A percentile compares a stretch with the other conserved stretches of the same genome.
Evolutionary conservation across 2,113 vertebrate genomes (phyloP).

Genomic region (Neolamprologus brichardi): DNA sequence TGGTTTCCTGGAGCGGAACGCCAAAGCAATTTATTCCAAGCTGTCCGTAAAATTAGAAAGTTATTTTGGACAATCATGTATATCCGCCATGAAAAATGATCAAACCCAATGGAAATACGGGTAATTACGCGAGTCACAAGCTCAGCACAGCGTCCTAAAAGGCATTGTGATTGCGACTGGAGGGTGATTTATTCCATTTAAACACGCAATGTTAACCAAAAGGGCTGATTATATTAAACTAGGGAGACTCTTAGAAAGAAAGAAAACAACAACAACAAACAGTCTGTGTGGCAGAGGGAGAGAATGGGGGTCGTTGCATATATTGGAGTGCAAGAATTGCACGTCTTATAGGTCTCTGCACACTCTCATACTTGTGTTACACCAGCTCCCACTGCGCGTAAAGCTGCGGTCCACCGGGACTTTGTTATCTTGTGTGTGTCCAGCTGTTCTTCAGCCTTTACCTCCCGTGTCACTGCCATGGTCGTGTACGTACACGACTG

Average conservation of each 20-base stretch:
- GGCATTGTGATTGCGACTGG: not conserved
- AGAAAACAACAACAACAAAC: not conserved
- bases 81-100: not conserved
- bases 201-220: not conserved
- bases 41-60: not conserved
- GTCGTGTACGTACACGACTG: slow-evolving; percentile 24
- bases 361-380: not conserved
- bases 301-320: not conserved
- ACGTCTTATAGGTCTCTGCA: not conserved
- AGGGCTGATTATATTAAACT: not conserved
- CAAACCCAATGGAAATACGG: not conserved
- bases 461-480: slow-evolving; percentile 22
- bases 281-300: not conserved
- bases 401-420: not conserved
- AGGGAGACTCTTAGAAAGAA: not conserved
- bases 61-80: not conserved
- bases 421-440: not conserved
- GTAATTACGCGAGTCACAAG: not conserved
- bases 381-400: not conserved
- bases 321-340: not conserved
- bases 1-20: not conserved
- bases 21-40: not conserved
- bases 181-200: not conserved
- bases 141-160: not conserved
- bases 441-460: not conserved